Conservation (phyloP, 2,888 invertebrate species). For the Trissolcus brochymenae region DNA sequence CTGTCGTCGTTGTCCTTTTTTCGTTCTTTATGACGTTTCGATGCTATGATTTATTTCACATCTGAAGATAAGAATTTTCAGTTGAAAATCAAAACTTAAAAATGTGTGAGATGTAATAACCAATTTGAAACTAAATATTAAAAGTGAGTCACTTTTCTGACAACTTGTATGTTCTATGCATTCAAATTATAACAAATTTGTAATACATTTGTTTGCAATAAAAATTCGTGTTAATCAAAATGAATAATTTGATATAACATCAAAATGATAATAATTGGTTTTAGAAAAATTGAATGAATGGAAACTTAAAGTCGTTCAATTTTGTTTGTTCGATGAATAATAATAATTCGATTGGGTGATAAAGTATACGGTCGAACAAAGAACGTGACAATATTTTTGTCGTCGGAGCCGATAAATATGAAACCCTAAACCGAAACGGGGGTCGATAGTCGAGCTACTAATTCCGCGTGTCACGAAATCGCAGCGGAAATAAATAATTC, state of each 20-base stretch:
- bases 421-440: constrained; percentile 41
- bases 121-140: constrained; percentile 16
- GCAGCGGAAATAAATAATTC: constrained; percentile 52
- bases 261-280: not conserved
- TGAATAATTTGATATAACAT: no score
- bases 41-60: constrained; percentile 44
- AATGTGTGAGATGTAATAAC: no score
- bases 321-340: constrained; percentile 3
- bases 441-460: constrained; percentile 42
- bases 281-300: not conserved
- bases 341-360: constrained; percentile 13
- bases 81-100: no score
- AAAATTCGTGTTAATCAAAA: no score
- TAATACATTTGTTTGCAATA: no score
- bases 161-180: no score
- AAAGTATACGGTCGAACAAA: constrained; percentile 25
- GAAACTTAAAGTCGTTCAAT: not conserved
- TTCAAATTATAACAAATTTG: no score
- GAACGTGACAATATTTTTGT: constrained; percentile 32
- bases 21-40: constrained; percentile 46
- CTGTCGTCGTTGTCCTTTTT: constrained; percentile 41
- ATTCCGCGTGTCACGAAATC: constrained; percentile 46
- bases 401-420: constrained; percentile 47
- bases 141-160: no score
- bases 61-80: constrained; percentile 30